A percentile compares a stretch with the other conserved stretches of the same genome.
phyloP scores from a whole-genome alignment of 2,113 vertebrate genomes.

The Istiophorus platypterus region DNA sequence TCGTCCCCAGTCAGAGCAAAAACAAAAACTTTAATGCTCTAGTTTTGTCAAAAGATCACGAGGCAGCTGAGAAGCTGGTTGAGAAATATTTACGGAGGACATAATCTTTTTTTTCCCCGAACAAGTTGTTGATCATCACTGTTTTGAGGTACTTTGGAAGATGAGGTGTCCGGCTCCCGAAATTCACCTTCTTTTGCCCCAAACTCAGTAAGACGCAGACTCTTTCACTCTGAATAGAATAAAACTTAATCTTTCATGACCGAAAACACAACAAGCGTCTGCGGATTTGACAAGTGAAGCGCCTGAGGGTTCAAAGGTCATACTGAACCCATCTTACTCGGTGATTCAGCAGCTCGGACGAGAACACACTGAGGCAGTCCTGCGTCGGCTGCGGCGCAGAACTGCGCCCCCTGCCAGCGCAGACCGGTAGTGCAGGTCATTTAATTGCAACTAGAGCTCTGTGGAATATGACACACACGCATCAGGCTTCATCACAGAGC shows the following conservation, averaged over 20 bases:
- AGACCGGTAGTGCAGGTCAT: slow-evolving; percentile 1
- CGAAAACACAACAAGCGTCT: too few relatives aligned
- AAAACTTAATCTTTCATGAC: not conserved
- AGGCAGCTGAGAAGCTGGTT: not conserved
- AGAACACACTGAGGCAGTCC: not conserved
- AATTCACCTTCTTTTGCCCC: too few relatives aligned
- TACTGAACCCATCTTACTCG: not conserved
- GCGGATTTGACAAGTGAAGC: not conserved
- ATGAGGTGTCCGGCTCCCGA: too few relatives aligned
- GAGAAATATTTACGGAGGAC: not conserved
- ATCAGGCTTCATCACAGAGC: slow-evolving; percentile 15
- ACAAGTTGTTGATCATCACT: too few relatives aligned
- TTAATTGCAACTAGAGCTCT: not conserved
- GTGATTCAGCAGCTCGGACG: not conserved
- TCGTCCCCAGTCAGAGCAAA: slow-evolving; percentile 1
- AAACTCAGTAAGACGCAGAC: too few relatives aligned
- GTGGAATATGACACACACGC: slow-evolving; percentile 19
- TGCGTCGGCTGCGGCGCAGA: not conserved
- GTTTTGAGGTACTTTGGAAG: too few relatives aligned
- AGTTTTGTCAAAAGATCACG: slow-evolving; percentile 10
- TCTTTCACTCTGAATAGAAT: not conserved
- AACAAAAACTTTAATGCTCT: not conserved
- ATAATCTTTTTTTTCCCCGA: not conserved
- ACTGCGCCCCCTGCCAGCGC: slow-evolving; percentile 51
- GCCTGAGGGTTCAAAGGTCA: not conserved